Conservation (phyloP, 2,888 invertebrate genomes). For the Micropterix aruncella region DNA sequence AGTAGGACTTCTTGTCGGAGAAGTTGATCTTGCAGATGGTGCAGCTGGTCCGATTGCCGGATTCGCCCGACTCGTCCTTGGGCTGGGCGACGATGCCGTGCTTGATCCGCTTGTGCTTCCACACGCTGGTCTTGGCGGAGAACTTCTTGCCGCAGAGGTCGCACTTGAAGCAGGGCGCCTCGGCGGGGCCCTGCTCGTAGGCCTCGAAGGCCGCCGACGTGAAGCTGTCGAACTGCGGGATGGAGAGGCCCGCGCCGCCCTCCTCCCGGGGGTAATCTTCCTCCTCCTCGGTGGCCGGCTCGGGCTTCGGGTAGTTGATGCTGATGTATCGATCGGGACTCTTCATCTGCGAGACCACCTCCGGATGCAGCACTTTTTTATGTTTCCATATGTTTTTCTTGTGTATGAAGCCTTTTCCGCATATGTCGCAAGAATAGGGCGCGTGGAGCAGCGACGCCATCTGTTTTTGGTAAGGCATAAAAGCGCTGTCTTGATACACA, state of each 20-base stretch:
- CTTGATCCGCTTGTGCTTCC: conserved; percentile 38
- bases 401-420: conserved; percentile 45
- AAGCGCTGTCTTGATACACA: not conserved
- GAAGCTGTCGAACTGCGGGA: conserved; percentile 37
- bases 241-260: conserved; percentile 28
- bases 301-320: conserved; percentile 3
- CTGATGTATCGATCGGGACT: conserved; percentile 4
- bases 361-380: conserved; percentile 37
- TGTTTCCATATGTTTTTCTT: conserved; percentile 42
- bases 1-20: conserved; percentile 42
- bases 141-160: conserved; percentile 34
- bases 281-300: conserved; percentile 32
- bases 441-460: conserved; percentile 23
- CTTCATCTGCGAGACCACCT: conserved; percentile 25
- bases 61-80: conserved; percentile 13
- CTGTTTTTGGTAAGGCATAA: not conserved
- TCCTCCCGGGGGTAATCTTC: conserved; percentile 33
- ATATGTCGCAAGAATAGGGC: conserved; percentile 45
- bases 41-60: conserved; percentile 35
- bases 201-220: conserved; percentile 15
- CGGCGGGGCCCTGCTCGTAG: conserved; percentile 16
- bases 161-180: conserved; percentile 21
- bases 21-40: conserved; percentile 47
- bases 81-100: conserved; percentile 30
- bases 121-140: conserved; percentile 30